Conservation (phyloP, 2,113 vertebrate species). For the Gopherus evgoodei region DNA sequence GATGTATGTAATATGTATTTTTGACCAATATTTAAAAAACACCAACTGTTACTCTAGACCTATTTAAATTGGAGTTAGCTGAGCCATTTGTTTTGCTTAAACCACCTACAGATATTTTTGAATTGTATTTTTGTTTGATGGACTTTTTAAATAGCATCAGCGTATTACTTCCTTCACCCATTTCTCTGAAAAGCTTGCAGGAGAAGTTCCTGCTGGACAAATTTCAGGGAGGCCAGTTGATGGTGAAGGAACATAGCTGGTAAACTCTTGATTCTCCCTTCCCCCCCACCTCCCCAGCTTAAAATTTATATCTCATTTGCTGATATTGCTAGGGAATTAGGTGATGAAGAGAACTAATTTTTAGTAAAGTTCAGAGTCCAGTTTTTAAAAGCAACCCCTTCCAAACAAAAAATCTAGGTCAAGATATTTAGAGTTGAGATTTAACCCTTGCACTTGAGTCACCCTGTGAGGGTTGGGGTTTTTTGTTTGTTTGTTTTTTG, state of each 20-base stretch:
- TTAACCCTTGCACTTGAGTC: conserved; percentile 22
- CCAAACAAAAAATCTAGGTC: not conserved
- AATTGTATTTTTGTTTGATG: conserved; percentile 42
- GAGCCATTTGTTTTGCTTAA: conserved; percentile 55
- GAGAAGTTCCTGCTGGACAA: conserved; percentile 44
- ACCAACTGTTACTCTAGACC: conserved; percentile 28
- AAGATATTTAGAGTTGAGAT: not conserved
- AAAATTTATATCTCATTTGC: conserved; percentile 25
- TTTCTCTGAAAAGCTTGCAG: conserved; percentile 45
- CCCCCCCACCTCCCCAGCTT: not conserved
- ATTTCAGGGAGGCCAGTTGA: not conserved
- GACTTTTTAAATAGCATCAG: conserved; percentile 40
- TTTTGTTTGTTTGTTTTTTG: not conserved
- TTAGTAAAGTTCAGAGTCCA: conserved; percentile 2
- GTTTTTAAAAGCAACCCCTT: not conserved
- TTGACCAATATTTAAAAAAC: not conserved
- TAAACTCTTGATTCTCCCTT: not conserved
- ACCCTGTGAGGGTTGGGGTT: not conserved
- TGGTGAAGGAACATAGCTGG: not conserved
- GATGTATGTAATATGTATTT: not conserved
- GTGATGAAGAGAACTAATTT: not conserved
- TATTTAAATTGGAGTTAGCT: conserved; percentile 51
- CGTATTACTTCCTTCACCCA: conserved; percentile 56
- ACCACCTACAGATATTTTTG: conserved; percentile 37
- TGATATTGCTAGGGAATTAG: conserved; percentile 6